A percentile compares a stretch with the other conserved stretches of the same genome.
These are phyloP conservation scores for Ptychoptera contaminata DNA, from an alignment of 2,888 invertebrate species.

Conservation along the genomic window DNA sequence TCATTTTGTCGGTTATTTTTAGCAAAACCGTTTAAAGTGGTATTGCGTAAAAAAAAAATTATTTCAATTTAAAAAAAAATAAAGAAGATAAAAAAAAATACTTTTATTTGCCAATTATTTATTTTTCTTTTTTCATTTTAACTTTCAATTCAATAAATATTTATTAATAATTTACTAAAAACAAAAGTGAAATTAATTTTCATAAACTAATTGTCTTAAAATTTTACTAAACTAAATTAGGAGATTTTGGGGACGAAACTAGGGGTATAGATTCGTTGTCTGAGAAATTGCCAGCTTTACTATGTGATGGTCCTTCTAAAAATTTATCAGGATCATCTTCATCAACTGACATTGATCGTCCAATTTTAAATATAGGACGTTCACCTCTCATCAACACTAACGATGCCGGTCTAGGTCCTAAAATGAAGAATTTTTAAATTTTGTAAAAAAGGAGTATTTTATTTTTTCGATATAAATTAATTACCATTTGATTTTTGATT, in stretches of 20 bases:
- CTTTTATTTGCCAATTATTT: no score
- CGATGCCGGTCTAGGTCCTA: slow-evolving; percentile 28
- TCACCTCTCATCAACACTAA: slow-evolving; percentile 27
- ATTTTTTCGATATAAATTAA: background rate
- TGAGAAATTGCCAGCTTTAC: background rate
- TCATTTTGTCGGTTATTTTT: no score
- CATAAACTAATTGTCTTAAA: no score
- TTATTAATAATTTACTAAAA: no score
- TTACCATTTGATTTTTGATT: slow-evolving; percentile 23
- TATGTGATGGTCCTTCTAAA: background rate
- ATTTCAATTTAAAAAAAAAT: no score
- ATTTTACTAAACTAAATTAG: no score
- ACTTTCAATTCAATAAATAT: no score
- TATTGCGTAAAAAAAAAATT: no score
- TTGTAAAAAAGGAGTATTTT: background rate
- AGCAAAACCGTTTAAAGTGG: no score
- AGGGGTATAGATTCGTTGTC: background rate
- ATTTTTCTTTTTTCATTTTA: no score
- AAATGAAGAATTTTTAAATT: background rate
- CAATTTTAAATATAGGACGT: slow-evolving; percentile 23
- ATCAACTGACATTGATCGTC: slow-evolving; percentile 28
- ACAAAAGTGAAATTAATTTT: no score
- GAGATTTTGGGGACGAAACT: background rate
- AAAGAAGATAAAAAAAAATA: no score
- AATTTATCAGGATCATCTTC: slow-evolving; percentile 26